Base-by-base conservation (phyloP, 2,888 invertebrate genomes). In the Acanthacorydalis orientalis region DNA sequence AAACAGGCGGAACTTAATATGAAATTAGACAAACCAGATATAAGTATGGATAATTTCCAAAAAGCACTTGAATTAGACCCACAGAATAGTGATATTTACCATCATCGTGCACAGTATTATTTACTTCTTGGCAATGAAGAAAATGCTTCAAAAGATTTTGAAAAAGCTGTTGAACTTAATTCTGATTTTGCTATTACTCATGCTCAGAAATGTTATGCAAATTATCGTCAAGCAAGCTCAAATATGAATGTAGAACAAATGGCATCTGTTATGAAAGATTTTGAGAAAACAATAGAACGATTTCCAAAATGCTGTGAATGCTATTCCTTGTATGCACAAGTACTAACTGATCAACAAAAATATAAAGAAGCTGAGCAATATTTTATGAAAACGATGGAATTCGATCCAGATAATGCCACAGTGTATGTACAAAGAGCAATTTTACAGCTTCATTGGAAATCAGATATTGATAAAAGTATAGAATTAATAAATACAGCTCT, bases 191-290 rank as follows among this genome's bases (percentile, higher is more conserved):
- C 87, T 2, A 80, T 91, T 59, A 87, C 89, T 2, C 81, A 78
- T 55, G 87, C 89, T 46, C 95, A 95, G 64, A 91, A 89, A 65
- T 86, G 87, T 60, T 93, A 90, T 65, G 83, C 84, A 34, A 85
- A 89, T 61, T 92, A 90, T 61, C 77, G 85, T 55, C 71, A 77
- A 59, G 79, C 82, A 31, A 70, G 78, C 51, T 59, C 73, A 43
- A 69, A 72, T 43, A 74, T 74, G 57, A 77, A 82, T 61, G 68
- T 75, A 49, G 70, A 69, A 52, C 69, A 77, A 42, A 61, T 85
- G 45, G 70, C 77, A 56, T 70, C 74, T 56, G 81, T 83, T 1
- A 73, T 86, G 61, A 67, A 72, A 51, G 77, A 79, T 52, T 92
- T 93, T 64, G 77, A 85, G 58, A 71, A 74, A 51, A 78, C 85